Evolutionary conservation across 2,113 vertebrate species (phyloP), one percentile per base, ranked within the genome.

Genomic region (Pristiophorus japonicus): DNA sequence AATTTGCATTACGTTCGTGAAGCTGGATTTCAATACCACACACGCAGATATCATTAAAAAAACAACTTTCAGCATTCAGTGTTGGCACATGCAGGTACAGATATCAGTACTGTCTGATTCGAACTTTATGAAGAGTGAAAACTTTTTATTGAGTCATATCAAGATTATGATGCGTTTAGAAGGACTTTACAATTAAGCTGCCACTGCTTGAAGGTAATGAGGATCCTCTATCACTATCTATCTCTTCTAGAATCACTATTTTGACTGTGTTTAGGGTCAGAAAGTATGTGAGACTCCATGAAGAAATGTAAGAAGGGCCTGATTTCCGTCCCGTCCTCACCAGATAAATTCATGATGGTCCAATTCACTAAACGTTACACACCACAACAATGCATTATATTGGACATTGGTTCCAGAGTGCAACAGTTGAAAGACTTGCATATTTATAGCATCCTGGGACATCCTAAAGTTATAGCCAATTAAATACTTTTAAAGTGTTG

Each of bases 1-100:
- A 92, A 92, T 92, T 92, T 92, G 88, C 59, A 92, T 38, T 92
- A 62, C 59, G 42, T 92, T 92, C 63, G 88, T 92, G 88, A 38
- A 63, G 75, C 88, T 63, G 34, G 62, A 62, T 92, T 92, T 92
- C 88, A 63, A 92, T 62, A 59, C 88, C 88, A 92, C 88, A 92
- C 88, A 92, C 16, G 59, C 59, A 92, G 88, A 92, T 42, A 92
- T 63, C n/a, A n/a, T 92, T 63, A 38, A 20, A 92, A 63, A 62
- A 59, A 62, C 55, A 90, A 90, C 55, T 90, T 92, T 14, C 38
- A 63, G 88, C 34, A 92, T 63, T 92, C 59, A 63, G 59, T 42
- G 88, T 63, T 92, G 88, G 34, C 34, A 92, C 55, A 7, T 62
- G 18, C 88, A 62, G 18, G 59, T 63, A 42, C 38, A 81, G 38